Evolutionary conservation across 1,140 invertebrate genomes (phyloP), one percentile per base, ranked within the genome.

Genomic region (Macrosteles quadrilineatus): DNA sequence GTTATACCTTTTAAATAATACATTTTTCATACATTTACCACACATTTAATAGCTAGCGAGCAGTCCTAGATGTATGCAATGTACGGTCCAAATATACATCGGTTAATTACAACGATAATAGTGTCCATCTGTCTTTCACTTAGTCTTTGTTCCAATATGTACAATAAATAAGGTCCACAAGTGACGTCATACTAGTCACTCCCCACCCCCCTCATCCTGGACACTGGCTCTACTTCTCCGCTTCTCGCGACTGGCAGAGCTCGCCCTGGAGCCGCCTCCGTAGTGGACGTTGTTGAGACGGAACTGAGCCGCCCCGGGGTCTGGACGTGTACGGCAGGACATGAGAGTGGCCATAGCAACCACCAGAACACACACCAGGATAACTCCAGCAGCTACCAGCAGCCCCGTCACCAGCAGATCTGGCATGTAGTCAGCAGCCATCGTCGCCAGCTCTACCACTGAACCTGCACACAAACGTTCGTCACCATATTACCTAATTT

Each of bases 191-290:
- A 36, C 47, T 19, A 50, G 21, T 66, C 36, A 66, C 6, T 40
- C 32, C 23, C 63, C 63, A 19, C 63, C 63, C 1, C 63, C 63
- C 40, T 66, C 63, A 25, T 66, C 63, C 40, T 66, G 63, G 9
- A 66, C 40, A 29, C 40, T 40, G 31, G 23, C 23, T 66, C 27
- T 23, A 27, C 32, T 66, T 25, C 63, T 9, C 17, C 32, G n/a
- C 32, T 43, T 66, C 11, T 43, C 32, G 1, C 63, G 2, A 21
- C 23, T 27, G 4, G 11, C 14, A 1, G 23, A 12, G 1, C 14
- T 30, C 2, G 17, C 19, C 14, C 14, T 30, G 1, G 17, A 17
- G 9, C 1, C 25, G 2, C 3, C 63, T n/a, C 17, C n/a, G 17
- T 29, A 32, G 40, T 45, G 14, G 27, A 66, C 19, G 23, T 66